Percentiles rank a stretch among this genome's conserved stretches.
Evolutionary conservation across 35 echinoderm and acorn worm genomes (phyloP).

Genomic region (Heliocidaris tuberculata): DNA sequence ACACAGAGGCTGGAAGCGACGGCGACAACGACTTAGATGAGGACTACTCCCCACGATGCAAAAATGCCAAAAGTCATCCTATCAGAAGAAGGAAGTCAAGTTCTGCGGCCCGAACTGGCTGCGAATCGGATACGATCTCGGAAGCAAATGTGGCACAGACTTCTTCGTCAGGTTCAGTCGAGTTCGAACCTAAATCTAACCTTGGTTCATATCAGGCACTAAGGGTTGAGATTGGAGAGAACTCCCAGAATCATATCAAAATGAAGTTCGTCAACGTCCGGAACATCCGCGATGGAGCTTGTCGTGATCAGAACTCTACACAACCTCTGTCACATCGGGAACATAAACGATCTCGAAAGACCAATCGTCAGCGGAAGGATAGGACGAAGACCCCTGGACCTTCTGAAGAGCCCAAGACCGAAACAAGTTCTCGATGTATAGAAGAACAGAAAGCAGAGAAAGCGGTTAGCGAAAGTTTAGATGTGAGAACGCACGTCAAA

Average conservation of each 20-base stretch:
- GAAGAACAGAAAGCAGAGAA: background rate
- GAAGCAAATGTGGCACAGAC: background rate
- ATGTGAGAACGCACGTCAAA: background rate
- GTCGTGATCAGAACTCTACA: too few relatives aligned
- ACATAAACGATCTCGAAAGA: background rate
- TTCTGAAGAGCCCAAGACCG: background rate
- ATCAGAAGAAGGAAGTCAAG: background rate
- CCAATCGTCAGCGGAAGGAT: background rate
- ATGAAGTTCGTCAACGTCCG: conserved; percentile 2
- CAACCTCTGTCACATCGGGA: background rate
- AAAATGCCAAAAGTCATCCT: background rate
- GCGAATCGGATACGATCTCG: background rate
- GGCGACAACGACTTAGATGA: background rate
- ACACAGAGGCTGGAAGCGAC: background rate
- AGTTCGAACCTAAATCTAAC: background rate
- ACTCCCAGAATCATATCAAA: conserved; percentile 14
- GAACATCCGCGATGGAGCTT: background rate
- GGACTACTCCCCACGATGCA: background rate
- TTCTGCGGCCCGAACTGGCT: background rate
- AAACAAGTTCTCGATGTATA: background rate
- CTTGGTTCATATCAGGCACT: background rate
- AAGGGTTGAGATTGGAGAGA: background rate
- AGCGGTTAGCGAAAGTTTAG: background rate
- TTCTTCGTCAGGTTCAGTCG: background rate
- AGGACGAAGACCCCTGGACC: background rate